phyloP scores from a whole-genome alignment of 2,888 invertebrate genomes.

The Xestia xanthographa region DNA sequence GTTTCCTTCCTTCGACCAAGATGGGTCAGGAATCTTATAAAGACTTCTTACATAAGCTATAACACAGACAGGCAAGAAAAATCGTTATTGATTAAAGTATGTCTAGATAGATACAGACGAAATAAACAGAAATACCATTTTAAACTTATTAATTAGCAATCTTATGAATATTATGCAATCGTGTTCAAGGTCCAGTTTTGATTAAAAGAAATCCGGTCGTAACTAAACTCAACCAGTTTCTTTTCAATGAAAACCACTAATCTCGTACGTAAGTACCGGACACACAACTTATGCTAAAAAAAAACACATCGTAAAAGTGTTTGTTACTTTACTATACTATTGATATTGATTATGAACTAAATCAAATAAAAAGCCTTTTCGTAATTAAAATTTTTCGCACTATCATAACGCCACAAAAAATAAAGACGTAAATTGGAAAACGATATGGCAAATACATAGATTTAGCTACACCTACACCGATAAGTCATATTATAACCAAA shows the following conservation, averaged over 20 bases:
- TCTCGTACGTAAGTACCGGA: not conserved
- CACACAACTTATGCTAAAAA: not conserved
- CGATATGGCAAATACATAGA: not conserved
- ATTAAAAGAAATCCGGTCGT: not conserved
- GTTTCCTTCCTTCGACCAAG: not conserved
- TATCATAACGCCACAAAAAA: not conserved
- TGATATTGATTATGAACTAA: not conserved
- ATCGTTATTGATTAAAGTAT: too few species aligned
- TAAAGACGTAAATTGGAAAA: not conserved
- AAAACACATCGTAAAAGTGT: not conserved
- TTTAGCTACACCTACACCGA: not conserved
- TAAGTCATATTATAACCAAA: not conserved
- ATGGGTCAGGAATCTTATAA: not conserved
- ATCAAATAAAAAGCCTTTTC: too few species aligned
- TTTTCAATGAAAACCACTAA: constrained; percentile 4
- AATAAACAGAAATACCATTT: not conserved
- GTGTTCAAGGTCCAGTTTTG: not conserved
- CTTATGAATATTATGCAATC: not conserved
- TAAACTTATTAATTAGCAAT: not conserved
- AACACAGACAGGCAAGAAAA: too few species aligned
- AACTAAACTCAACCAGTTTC: not conserved
- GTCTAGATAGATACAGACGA: not conserved
- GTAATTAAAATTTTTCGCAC: not conserved
- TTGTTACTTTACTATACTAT: not conserved
- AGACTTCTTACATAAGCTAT: too few species aligned